Percentiles rank a stretch among this genome's conserved stretches.
Conservation (phyloP, 2,113 vertebrate species). For the Leptosomus discolor region DNA sequence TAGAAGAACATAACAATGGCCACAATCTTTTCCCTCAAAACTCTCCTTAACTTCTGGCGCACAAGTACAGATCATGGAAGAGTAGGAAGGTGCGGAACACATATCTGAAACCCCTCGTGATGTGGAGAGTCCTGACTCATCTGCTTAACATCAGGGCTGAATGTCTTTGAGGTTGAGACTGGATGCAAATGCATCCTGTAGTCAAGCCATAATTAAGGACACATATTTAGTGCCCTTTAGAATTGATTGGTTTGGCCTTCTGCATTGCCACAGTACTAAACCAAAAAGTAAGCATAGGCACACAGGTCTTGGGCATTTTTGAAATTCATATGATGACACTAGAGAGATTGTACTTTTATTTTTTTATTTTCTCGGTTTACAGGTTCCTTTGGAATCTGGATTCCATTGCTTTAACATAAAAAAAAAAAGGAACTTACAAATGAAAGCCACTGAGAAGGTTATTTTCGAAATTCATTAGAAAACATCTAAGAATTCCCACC, state of each 20-base stretch:
- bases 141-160: neutral
- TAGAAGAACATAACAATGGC: neutral
- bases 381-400: neutral
- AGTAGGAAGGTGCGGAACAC: neutral
- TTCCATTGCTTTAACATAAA: neutral
- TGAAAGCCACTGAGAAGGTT: neutral
- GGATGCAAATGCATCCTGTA: neutral
- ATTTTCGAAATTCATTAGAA: neutral
- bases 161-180: neutral
- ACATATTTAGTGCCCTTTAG: neutral
- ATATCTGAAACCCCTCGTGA: neutral
- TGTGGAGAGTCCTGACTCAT: neutral
- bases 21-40: neutral
- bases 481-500: neutral
- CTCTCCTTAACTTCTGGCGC: neutral
- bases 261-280: neutral
- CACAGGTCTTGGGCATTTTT: neutral
- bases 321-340: neutral
- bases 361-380: neutral
- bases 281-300: neutral
- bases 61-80: neutral
- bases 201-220: neutral
- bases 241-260: neutral
- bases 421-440: neutral
- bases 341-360: neutral